Conservation (phyloP, 2,113 vertebrate species). For the Brienomyrus longianalis region DNA sequence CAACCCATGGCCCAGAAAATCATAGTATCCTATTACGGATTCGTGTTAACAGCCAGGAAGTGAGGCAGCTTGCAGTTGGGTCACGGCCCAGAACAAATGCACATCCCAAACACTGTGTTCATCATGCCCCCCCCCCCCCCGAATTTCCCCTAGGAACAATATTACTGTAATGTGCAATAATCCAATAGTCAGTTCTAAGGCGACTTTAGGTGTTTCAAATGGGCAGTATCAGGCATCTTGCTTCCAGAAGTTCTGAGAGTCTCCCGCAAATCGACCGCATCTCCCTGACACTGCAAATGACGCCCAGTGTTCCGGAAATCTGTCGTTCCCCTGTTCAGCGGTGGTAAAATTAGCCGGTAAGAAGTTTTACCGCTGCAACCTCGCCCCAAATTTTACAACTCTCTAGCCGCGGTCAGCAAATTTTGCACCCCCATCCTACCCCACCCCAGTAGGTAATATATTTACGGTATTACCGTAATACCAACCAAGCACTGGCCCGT, state of each 20-base stretch:
- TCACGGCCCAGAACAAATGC: background rate
- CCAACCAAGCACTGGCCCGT: background rate
- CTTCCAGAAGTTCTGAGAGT: background rate
- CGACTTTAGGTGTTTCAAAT: background rate
- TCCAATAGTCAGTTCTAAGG: background rate
- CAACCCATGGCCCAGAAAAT: background rate
- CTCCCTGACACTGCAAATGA: background rate
- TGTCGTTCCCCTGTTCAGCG: background rate
- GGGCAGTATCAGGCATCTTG: background rate
- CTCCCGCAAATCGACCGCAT: background rate
- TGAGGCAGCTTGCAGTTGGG: background rate
- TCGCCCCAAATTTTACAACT: background rate
- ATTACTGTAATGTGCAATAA: background rate
- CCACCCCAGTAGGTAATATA: background rate
- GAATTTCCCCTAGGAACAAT: background rate
- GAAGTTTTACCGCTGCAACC: background rate
- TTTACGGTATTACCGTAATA: background rate
- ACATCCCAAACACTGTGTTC: background rate
- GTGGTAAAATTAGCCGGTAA: background rate
- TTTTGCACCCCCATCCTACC: background rate
- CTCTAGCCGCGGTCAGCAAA: background rate
- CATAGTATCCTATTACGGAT: background rate
- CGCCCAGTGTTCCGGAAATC: background rate
- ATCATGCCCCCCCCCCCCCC: background rate
- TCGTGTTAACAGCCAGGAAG: background rate